Conservation (phyloP, 2,113 vertebrate species). For the Dryoscopus gambensis region DNA sequence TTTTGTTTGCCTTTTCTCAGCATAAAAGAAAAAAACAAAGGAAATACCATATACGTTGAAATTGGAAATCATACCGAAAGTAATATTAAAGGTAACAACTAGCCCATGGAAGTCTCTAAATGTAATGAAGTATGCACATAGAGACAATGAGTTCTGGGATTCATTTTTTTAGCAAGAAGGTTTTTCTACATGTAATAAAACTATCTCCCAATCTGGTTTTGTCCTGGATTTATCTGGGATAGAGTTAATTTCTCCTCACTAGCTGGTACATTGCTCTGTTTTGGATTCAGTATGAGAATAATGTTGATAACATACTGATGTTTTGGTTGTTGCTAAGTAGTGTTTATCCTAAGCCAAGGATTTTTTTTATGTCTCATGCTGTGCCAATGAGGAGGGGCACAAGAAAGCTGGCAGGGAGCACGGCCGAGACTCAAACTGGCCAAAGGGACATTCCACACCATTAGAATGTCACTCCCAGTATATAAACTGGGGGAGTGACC, state of each 20-base stretch:
- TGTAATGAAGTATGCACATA: neutral
- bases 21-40: neutral
- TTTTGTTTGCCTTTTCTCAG: neutral
- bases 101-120: neutral
- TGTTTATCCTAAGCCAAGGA: neutral
- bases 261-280: neutral
- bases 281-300: neutral
- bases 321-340: neutral
- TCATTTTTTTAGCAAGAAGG: neutral
- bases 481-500: neutral
- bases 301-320: neutral
- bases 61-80: neutral
- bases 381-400: neutral
- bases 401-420: neutral
- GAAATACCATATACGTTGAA: neutral
- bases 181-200: neutral
- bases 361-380: neutral
- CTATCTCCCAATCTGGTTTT: neutral
- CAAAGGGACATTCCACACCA: neutral
- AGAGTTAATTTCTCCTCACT: neutral
- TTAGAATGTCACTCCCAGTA: rapidly evolving
- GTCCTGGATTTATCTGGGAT: neutral
- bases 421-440: neutral
- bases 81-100: neutral
- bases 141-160: neutral